Percentiles rank a stretch among this genome's conserved stretches.
Conservation (phyloP, 2,113 vertebrate species). For the Eclectus roratus region DNA sequence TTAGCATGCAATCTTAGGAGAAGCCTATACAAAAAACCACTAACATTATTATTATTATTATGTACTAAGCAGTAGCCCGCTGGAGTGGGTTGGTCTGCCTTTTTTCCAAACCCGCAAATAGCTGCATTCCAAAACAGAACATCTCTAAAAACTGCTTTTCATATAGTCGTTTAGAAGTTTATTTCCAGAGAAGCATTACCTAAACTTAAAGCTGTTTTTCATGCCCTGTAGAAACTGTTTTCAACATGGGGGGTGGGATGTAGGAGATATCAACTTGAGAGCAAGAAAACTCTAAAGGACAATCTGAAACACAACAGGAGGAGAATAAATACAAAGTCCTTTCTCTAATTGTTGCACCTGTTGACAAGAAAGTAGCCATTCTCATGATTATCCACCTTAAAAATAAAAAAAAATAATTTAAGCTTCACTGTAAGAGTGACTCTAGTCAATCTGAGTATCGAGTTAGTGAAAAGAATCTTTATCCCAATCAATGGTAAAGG, state of each 20-base stretch:
- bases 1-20: neutral
- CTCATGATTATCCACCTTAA: neutral
- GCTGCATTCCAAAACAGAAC: neutral
- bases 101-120: neutral
- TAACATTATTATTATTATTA: neutral
- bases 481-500: neutral
- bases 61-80: neutral
- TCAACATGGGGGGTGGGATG: rapidly evolving
- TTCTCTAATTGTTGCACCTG: neutral
- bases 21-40: neutral
- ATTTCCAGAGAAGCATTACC: neutral
- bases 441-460: rapidly evolving
- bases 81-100: neutral
- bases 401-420: neutral
- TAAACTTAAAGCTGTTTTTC: neutral
- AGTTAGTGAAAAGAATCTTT: neutral
- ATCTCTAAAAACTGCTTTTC: neutral
- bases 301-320: neutral
- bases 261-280: neutral
- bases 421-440: neutral
- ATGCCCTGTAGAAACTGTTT: neutral
- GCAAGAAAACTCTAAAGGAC: neutral
- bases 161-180: neutral
- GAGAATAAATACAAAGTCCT: neutral
- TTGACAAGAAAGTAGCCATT: neutral